Conservation (phyloP, 1,140 invertebrate species). For the Frieseomelitta varia region DNA sequence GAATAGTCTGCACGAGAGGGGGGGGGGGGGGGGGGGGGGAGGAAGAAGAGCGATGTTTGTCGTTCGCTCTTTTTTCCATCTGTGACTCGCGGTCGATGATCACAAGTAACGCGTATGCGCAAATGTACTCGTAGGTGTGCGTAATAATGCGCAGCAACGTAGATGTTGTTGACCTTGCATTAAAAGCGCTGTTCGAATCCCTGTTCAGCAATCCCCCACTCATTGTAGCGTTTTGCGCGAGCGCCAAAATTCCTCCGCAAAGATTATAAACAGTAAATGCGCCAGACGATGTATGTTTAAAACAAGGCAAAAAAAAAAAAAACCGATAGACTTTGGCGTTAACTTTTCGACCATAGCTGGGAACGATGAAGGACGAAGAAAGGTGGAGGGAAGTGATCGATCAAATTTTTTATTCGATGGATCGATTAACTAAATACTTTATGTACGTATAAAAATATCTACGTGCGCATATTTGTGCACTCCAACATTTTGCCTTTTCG, state of each 20-base stretch:
- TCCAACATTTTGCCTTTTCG: too few species aligned
- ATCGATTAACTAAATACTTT: not conserved
- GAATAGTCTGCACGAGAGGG: too few species aligned
- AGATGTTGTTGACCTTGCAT: conserved; percentile 73
- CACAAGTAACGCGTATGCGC: not conserved
- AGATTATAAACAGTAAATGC: conserved; percentile 31
- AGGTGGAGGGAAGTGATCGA: not conserved
- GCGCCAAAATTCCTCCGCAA: not conserved
- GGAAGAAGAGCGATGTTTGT: not conserved
- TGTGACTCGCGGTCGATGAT: conserved; percentile 52
- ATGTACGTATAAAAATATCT: not conserved
- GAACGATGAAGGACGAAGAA: too few species aligned
- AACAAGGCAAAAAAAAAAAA: not conserved
- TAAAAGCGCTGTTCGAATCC: conserved; percentile 68
- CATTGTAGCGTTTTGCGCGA: conserved; percentile 31
- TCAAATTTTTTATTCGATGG: not conserved
- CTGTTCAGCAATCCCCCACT: conserved; percentile 39
- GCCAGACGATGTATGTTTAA: not conserved
- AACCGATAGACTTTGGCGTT: not conserved
- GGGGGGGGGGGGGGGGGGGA: too few species aligned
- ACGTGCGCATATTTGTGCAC: not conserved
- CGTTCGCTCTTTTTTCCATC: not conserved
- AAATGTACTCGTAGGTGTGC: not conserved
- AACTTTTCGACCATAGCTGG: not conserved
- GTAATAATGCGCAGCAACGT: conserved; percentile 64